A percentile compares a stretch with the other conserved stretches of the same genome.
Conservation (phyloP, 30 jellyfish, hydroid and myxozoan genomes). For the Chrysaora quinquecirrha region DNA sequence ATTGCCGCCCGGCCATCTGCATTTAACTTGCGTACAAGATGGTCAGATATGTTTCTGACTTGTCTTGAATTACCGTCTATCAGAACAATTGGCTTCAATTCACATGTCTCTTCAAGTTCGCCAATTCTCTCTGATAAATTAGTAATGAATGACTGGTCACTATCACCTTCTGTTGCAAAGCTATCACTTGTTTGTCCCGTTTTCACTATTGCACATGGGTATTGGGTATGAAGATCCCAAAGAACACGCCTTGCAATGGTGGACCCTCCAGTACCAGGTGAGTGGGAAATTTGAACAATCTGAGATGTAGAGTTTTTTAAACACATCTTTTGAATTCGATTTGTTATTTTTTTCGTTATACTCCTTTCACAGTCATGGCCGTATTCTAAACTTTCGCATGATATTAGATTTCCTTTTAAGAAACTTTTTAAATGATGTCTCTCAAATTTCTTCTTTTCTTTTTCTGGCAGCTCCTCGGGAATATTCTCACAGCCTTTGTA, state of each 20-base stretch:
- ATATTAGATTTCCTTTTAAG: constrained; percentile 32
- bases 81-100: constrained; percentile 19
- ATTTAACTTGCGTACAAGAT: constrained; percentile 37
- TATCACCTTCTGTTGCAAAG: constrained; percentile 17
- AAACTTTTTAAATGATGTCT: constrained; percentile 40
- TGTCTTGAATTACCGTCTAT: constrained; percentile 42
- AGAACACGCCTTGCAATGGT: constrained; percentile 42
- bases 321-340: constrained; percentile 4
- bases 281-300: constrained; percentile 45
- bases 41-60: constrained; percentile 37
- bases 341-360: background rate
- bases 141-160: constrained; percentile 7
- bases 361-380: constrained; percentile 50
- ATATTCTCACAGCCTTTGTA: constrained; percentile 51
- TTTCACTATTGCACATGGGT: constrained; percentile 47
- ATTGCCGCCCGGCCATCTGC: constrained; percentile 37
- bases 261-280: constrained; percentile 62
- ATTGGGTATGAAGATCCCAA: constrained; percentile 19
- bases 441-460: constrained; percentile 19
- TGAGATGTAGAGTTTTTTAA: background rate
- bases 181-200: constrained; percentile 8
- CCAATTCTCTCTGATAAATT: constrained; percentile 26
- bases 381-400: constrained; percentile 43
- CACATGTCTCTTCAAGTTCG: constrained; percentile 30
- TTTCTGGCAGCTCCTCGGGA: constrained; percentile 25